A percentile compares a stretch with the other conserved stretches of the same genome.
These are phyloP conservation scores for Sminthurides bifidus DNA, from an alignment of 1,140 invertebrate genomes.

Conservation along the genomic window DNA sequence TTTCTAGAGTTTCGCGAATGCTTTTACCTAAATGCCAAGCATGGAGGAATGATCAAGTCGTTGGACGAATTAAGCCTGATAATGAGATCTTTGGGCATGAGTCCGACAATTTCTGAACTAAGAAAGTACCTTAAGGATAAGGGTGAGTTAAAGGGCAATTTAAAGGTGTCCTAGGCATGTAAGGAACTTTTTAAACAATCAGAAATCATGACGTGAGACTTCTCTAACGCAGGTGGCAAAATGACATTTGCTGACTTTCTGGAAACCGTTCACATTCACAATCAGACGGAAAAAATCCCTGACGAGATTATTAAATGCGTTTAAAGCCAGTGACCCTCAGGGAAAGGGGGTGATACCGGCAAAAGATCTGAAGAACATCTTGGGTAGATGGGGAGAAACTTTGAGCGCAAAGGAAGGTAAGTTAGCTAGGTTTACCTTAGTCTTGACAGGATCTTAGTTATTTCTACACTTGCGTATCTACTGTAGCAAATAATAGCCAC, in stretches of 20 bases:
- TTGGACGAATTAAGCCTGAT: conserved; percentile 83
- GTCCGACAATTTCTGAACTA: conserved; percentile 81
- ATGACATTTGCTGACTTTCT: conserved; percentile 93
- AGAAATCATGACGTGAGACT: neutral
- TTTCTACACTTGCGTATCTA: neutral
- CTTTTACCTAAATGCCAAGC: conserved; percentile 81
- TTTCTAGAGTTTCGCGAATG: conserved; percentile 91
- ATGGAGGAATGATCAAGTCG: conserved; percentile 64
- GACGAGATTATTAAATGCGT: conserved; percentile 81
- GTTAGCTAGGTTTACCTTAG: conserved; percentile 10
- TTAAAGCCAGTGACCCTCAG: conserved; percentile 65
- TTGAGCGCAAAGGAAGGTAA: conserved; percentile 76
- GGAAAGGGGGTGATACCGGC: conserved; percentile 66
- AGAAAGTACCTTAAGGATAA: conserved; percentile 72
- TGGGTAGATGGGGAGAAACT: conserved; percentile 83
- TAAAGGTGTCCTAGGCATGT: neutral
- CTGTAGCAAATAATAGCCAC: too few species aligned
- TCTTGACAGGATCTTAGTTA: neutral
- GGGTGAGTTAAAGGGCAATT: conserved; percentile 39
- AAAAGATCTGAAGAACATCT: conserved; percentile 68
- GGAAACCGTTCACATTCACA: conserved; percentile 88
- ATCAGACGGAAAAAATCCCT: conserved; percentile 68
- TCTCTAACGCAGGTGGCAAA: conserved; percentile 67
- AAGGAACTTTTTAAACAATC: neutral
- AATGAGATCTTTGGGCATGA: conserved; percentile 84